Percentiles rank a stretch among this genome's conserved stretches.
phyloP scores from a whole-genome alignment of 2,113 vertebrate genomes.

The Ursus arctos region DNA sequence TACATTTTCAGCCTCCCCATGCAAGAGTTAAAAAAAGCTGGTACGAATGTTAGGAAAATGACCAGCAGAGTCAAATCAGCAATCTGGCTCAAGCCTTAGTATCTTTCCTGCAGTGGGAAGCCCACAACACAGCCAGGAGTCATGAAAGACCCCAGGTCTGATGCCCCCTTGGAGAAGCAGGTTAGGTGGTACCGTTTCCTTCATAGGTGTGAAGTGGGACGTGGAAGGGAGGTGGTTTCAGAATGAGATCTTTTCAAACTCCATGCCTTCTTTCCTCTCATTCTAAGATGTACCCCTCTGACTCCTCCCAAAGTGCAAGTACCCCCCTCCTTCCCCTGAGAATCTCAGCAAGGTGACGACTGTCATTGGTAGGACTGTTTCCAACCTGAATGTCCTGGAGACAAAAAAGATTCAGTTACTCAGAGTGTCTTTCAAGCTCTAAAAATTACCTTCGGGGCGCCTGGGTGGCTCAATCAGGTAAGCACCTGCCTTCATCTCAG shows the following conservation, averaged over 20 bases:
- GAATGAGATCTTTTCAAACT: neutral
- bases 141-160: neutral
- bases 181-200: neutral
- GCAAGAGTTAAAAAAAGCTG: neutral
- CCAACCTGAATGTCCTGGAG: neutral
- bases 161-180: neutral
- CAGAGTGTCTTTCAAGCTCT: neutral
- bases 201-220: neutral
- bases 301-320: neutral
- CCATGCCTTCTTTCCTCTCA: neutral
- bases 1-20: neutral
- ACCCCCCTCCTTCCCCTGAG: neutral
- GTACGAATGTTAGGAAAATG: neutral
- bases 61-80: neutral
- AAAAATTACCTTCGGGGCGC: neutral
- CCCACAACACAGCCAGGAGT: neutral
- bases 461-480: too few species aligned
- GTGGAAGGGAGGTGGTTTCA: neutral
- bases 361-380: neutral
- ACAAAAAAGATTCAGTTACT: neutral
- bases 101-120: accelerated
- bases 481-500: too few species aligned
- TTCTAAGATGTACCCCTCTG: neutral
- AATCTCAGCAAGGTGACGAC: neutral
- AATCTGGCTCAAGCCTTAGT: neutral